Base-by-base conservation (phyloP, 1,140 invertebrate species). In the Euwallacea fornicatus region DNA sequence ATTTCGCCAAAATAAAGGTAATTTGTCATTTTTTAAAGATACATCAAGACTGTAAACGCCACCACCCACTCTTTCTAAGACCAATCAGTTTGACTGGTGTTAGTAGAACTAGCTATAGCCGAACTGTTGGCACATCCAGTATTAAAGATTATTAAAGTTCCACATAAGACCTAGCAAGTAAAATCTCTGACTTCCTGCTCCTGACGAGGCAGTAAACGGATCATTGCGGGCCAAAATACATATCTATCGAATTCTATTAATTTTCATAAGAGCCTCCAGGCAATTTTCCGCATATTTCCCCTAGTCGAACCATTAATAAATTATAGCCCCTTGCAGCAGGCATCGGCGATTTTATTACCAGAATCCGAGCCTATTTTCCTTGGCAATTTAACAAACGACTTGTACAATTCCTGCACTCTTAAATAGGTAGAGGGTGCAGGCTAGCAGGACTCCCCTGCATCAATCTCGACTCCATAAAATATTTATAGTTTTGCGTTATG, bases 401-500 rank as follows among this genome's bases (percentile, higher is more conserved):
- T 11, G 9, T 50, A 13, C 46, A n/a, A 58, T 58, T 58, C 55
- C 55, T 58, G 55, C 55, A 58, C 13, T 58, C 55, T 50, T 50
- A 13, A 50, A 50, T 50, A 50, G 46, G 21, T 33, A 33, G 21
- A 33, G 21, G 21, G 21, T 33, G 21, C 21, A 33, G 53, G 47
- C 13, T 55, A 7, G 60, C 60, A 62, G 60, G 60, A 62, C 62
- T 65, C 47, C 62, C 62, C 21, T 54, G n/a, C 50, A 65, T 53
- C 62, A 65, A 65, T 65, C 47, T 54, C 15, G 46, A 9, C 7
- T 6, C 21, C 16, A 65, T 65, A 65, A 65, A 65, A 65, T 65
- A 65, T 65, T 65, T 65, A 65, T 65, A 65, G 62, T 65, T 65
- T 54, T 54, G 13, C 46, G 60, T 62, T 13, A 62, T 62, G 60